Conservation (phyloP, 2,797 vertebrate species). For the Mormyrus proboscirostris region DNA sequence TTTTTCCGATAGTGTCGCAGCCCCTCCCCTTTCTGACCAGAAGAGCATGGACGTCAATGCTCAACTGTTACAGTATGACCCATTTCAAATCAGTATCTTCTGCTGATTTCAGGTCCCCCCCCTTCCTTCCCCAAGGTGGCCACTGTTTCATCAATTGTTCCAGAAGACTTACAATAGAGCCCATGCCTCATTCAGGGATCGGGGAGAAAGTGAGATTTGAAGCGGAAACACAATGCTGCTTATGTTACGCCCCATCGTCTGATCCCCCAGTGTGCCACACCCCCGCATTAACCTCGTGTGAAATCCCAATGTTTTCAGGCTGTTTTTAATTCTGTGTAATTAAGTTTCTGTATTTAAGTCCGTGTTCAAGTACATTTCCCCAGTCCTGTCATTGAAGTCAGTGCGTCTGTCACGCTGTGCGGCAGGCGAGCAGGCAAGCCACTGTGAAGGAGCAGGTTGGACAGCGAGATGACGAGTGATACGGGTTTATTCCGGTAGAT, state of each 20-base stretch:
- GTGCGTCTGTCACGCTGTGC: too few species aligned
- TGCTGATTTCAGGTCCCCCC: background rate
- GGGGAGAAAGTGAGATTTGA: background rate
- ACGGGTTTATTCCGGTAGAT: too few species aligned
- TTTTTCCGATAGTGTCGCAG: background rate
- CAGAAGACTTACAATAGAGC: background rate
- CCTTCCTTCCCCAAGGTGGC: background rate
- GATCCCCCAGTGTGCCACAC: too few species aligned
- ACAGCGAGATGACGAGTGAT: too few species aligned
- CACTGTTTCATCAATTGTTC: background rate
- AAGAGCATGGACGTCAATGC: background rate
- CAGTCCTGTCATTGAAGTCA: too few species aligned
- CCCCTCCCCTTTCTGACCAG: background rate
- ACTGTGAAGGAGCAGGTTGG: too few species aligned
- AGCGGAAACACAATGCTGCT: background rate
- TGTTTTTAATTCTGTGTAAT: too few species aligned
- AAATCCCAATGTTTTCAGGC: too few species aligned
- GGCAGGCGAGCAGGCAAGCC: too few species aligned
- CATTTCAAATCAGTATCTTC: background rate
- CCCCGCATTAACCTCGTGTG: too few species aligned
- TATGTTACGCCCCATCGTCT: background rate
- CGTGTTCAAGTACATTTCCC: too few species aligned
- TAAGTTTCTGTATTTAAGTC: too few species aligned
- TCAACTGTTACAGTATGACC: background rate
- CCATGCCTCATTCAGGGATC: background rate